These are phyloP conservation scores for Sminthurinus aureus DNA, from an alignment of 2,888 invertebrate genomes.

Conservation along the genomic window DNA sequence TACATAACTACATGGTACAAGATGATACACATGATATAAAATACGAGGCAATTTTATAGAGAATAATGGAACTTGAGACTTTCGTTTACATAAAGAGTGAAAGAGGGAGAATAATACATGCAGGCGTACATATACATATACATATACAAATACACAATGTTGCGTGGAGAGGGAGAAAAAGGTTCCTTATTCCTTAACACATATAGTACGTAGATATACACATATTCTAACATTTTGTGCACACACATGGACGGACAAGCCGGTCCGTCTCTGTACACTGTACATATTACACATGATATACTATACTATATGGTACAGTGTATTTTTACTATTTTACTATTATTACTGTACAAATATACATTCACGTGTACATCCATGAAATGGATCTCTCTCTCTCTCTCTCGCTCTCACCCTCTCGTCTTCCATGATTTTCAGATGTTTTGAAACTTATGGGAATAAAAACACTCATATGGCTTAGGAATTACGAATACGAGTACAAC, in stretches of 20 bases:
- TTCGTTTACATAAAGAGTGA: constrained; percentile 10
- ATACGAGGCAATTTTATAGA: constrained; percentile 37
- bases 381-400: background rate
- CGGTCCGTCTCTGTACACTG: background rate
- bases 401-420: no score
- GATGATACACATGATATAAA: constrained; percentile 8
- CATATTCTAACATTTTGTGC: background rate
- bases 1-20: constrained; percentile 2
- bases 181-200: constrained; percentile 3
- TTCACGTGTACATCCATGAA: background rate
- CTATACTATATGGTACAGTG: no score
- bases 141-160: no score
- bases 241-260: background rate
- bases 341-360: background rate
- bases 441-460: background rate
- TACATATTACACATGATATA: background rate
- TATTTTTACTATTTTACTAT: background rate
- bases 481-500: background rate
- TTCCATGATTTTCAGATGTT: background rate
- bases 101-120: background rate
- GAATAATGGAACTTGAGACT: constrained; percentile 44
- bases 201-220: background rate
- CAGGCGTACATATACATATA: no score
- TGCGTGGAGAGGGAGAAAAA: background rate
- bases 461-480: background rate